Conservation (phyloP, 2,888 invertebrate genomes). For the Pristionchus entomophagus region DNA sequence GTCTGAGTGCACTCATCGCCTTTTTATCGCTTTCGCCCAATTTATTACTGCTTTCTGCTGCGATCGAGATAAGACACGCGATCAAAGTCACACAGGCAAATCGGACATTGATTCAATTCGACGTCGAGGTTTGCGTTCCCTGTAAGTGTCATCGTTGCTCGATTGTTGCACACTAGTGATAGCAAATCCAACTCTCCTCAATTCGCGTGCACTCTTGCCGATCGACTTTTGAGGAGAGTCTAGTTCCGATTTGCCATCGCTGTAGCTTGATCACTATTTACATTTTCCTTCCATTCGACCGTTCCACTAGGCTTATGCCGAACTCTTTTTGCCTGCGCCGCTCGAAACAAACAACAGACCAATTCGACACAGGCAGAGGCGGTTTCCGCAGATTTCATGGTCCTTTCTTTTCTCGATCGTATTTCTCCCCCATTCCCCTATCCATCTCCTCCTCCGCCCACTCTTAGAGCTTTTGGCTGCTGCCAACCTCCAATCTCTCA, state of each 20-base stretch:
- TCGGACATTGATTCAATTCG: background rate
- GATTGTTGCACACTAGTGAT: too few species aligned
- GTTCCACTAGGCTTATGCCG: too few species aligned
- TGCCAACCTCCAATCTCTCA: background rate
- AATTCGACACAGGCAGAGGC: background rate
- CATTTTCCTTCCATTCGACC: background rate
- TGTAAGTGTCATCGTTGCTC: background rate
- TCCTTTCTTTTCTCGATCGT: background rate
- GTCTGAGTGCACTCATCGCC: conserved; percentile 12
- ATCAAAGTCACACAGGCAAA: background rate
- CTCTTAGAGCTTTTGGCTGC: background rate
- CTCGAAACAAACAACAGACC: conserved; percentile 22
- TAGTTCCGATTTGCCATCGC: background rate
- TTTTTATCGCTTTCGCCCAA: conserved; percentile 30
- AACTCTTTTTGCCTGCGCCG: background rate
- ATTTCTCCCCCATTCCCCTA: background rate
- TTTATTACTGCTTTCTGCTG: conserved; percentile 31
- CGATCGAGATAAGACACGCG: background rate
- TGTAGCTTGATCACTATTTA: background rate
- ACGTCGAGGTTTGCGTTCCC: background rate
- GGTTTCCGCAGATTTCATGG: conserved; percentile 7
- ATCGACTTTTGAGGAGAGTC: too few species aligned
- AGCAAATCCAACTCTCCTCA: background rate
- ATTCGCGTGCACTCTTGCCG: too few species aligned
- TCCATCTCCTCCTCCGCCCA: background rate